Base-by-base conservation (phyloP, 2,113 vertebrate genomes). In the Megaleporinus macrocephalus region DNA sequence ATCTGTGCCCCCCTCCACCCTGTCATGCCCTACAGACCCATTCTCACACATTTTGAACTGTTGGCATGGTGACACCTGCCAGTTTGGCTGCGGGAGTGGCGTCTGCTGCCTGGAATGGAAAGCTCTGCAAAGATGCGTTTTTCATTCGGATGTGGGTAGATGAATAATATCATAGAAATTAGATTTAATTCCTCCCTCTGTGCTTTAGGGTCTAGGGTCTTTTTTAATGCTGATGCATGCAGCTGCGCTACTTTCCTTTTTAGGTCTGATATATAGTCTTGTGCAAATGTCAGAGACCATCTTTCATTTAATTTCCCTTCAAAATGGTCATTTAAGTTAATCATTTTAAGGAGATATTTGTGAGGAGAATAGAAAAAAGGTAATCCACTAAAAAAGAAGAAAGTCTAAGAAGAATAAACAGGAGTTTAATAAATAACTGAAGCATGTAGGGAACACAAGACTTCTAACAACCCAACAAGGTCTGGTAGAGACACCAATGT, bases 51-150 rank as follows among this genome's bases (percentile, higher is more conserved):
- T 90, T 61, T 92, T 91, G 71, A 90, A 89, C 94, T 92, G 90
- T 93, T 86, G 14, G 92, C 89, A 88, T 92, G 76, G 86, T 87
- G 92, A 92, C 93, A 89, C 94, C 92, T 91, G 90, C 92, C 93
- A 93, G 92, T 92, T 91, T 93, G 91, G 93, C 91, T 76, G 89
- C 92, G 92, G 93, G 93, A 95, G 91, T 94, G 96, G 93, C 95
- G 96, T 95, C 93, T 95, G 95, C 93, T 96, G 92, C 87, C 92
- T 84, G 20, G 91, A 94, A 89, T 92, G 92, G 91, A 94, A 94
- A 92, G 92, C 88, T 90, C 90, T 93, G 93, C 93, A 92, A 79
- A 71, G 27, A 18, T 61, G 57, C 33, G 53, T 76, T 70, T 18
- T 61, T 70, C 53, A 70, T 65, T 74, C 53, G 70, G 78, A 72